Evolutionary conservation across 2,888 invertebrate species (phyloP), one percentile per base, ranked within the genome.

Genomic region (Amphipyra tragopoginis): DNA sequence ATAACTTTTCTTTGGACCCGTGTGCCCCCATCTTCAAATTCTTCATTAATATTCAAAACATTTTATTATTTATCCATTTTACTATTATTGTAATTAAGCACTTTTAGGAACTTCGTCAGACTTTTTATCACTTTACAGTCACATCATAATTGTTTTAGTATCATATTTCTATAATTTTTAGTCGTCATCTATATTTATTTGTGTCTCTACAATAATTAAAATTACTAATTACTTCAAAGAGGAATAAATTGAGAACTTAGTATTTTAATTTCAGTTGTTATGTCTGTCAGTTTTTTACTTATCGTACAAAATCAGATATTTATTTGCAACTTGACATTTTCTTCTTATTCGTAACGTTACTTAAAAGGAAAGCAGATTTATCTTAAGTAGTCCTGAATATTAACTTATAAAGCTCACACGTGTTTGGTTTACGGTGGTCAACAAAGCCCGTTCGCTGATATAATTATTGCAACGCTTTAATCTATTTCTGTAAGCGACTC

Each of bases 1-100:
- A 95, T 72, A 97, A 94, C 91, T 97, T 97, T 91, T 97, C 97
- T 94, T 97, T 97, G 65, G 97, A 97, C 84, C 97, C 96, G 93
- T 97, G 96, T 76, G 97, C 97, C 81, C 97, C 97, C 97, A 97
- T 97, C 88, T 93, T 96, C 85, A 85, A 79, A 77, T 86, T 84
- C 87, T 86, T 91, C 91, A 90, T 90, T 68, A 87, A 90, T 80
- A 83, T 79, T 88, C 79, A 87, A 76, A 81, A 80, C 92, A 91
- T 90, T 79, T 67, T 86, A 80, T 59, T 57, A 63, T 55, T 54
- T 65, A 58, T 67, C 54, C 78, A 80, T 77, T 77, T 73, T 78
- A n/a, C n/a, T n/a, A 70, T 67, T 78, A 75, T 51, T 48, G 62
- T 69, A 36, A 73, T 72, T 80, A 77, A 70, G 74, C 79, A 84